Evolutionary conservation across 1,140 invertebrate species (phyloP).

Genomic region (Anadara kagoshimensis): DNA sequence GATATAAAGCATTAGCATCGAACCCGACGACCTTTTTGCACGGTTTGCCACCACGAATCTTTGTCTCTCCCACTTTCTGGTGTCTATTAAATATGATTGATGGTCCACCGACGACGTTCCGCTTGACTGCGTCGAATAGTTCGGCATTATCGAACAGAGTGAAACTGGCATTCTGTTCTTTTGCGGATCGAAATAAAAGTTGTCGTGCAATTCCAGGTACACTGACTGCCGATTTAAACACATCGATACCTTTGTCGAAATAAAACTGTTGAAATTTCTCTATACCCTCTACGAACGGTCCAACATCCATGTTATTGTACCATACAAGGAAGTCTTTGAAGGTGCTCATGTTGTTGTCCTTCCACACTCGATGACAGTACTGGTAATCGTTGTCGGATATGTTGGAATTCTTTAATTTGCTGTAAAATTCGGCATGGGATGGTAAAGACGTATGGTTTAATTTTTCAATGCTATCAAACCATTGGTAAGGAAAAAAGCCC

Average conservation of each 20-base stretch:
- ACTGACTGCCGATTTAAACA: constrained; percentile 36
- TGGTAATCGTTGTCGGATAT: background rate
- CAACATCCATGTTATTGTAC: constrained; percentile 43
- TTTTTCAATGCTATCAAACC: constrained; percentile 13
- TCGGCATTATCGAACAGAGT: constrained; percentile 21
- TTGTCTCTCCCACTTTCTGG: constrained; percentile 4
- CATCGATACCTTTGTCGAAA: constrained; percentile 30
- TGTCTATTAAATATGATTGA: constrained; percentile 27
- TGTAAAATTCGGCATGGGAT: background rate
- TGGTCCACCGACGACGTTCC: constrained; percentile 28
- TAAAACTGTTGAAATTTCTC: constrained; percentile 24
- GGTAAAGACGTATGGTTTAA: constrained; percentile 1
- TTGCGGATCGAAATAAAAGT: constrained; percentile 14
- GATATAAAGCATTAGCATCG: constrained; percentile 41
- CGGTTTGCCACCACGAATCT: constrained; percentile 2
- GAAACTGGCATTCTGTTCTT: constrained; percentile 10
- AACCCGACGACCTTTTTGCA: constrained; percentile 30
- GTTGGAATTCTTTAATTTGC: background rate
- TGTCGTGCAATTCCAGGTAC: constrained; percentile 34
- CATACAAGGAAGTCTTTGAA: constrained; percentile 2
- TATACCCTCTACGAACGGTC: constrained; percentile 25
- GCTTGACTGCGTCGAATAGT: constrained; percentile 20
- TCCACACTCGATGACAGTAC: background rate
- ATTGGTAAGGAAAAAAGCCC: constrained; percentile 44
- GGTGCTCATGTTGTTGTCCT: background rate